Conservation (phyloP, 1,140 invertebrate species). For the Lerema accius region DNA sequence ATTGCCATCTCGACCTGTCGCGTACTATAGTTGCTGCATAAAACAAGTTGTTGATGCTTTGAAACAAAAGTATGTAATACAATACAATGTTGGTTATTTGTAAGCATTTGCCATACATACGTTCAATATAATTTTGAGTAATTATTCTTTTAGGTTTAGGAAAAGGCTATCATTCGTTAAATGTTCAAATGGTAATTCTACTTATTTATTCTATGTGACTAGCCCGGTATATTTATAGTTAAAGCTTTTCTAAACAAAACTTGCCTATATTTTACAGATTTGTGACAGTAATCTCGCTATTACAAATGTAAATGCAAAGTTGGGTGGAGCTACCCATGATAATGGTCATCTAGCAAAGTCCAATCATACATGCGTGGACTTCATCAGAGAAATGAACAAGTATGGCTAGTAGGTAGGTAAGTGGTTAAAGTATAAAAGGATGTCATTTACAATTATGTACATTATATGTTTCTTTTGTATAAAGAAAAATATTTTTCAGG, state of each 20-base stretch:
- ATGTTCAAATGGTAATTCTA: conserved; percentile 36
- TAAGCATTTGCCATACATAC: background rate
- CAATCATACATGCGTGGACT: no score
- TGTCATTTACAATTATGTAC: no score
- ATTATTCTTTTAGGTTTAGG: conserved; percentile 22
- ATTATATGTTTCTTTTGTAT: no score
- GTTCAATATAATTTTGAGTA: background rate
- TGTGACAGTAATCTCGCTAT: conserved; percentile 47
- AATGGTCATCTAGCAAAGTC: no score
- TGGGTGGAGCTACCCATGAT: conserved; percentile 49
- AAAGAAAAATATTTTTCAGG: background rate
- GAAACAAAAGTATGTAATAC: conserved; percentile 25
- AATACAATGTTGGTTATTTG: background rate
- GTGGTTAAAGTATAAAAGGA: conserved; percentile 21
- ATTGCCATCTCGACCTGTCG: no score
- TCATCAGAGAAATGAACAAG: no score
- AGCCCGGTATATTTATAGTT: background rate
- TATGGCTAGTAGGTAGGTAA: conserved; percentile 18
- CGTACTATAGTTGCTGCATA: conserved; percentile 16
- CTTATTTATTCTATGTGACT: conserved; percentile 2
- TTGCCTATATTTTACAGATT: conserved; percentile 41
- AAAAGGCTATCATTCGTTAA: conserved; percentile 33
- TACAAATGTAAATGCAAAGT: conserved; percentile 47
- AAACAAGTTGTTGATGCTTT: conserved; percentile 27
- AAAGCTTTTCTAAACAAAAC: conserved; percentile 1